Evolutionary conservation across 2,113 vertebrate species (phyloP), one percentile per base, ranked within the genome.

Genomic region (Addax nasomaculatus): DNA sequence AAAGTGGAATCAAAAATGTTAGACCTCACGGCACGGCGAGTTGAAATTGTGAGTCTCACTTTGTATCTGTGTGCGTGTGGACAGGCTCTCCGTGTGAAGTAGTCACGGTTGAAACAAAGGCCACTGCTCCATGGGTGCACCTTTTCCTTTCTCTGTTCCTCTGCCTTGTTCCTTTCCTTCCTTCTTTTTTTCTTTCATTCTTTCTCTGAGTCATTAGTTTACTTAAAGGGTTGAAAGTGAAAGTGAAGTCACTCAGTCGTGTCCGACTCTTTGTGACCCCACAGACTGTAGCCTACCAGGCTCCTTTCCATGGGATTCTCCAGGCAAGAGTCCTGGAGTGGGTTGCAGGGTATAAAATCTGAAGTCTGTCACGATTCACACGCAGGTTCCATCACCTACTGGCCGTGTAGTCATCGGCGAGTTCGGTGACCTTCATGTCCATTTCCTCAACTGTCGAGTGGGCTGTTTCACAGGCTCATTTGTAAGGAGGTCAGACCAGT

Each of bases 401-500:
- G 3, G n/a, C 57, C n/a, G 3, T 39, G 45, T 0, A 7, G 3
- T 39, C 4, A 0, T 29, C 3, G 3, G 17, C 5, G 6, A 33
- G 29, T 3, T 25, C 6, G 3, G 11, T 19, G 30, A 10, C 12
- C 47, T 76, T 21, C 4, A 1, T 6, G 33, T 43, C 60, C 86
- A 1, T 57, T 11, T 60, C 12, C 55, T 84, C 86, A 13, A 2
- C 49, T 62, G 62, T 23, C 8, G 25, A 13, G 0, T n/a, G 23
- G 49, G 17, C 21, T 7, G 33, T 36, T 53, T 25, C 33, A 2
- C 0, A 6, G 53, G 10, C 58, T 29, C 12, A 0, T 17, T 33
- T 30, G 21, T 49, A 3, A 83, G n/a, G n/a, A 25, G 30, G 83
- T 5, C 12, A 58, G 49, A 14, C 33, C 21, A 30, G 33, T 30